A percentile compares a stretch with the other conserved stretches of the same genome.
Conservation (phyloP, 2,888 invertebrate genomes). For the Blomia tropicalis region DNA sequence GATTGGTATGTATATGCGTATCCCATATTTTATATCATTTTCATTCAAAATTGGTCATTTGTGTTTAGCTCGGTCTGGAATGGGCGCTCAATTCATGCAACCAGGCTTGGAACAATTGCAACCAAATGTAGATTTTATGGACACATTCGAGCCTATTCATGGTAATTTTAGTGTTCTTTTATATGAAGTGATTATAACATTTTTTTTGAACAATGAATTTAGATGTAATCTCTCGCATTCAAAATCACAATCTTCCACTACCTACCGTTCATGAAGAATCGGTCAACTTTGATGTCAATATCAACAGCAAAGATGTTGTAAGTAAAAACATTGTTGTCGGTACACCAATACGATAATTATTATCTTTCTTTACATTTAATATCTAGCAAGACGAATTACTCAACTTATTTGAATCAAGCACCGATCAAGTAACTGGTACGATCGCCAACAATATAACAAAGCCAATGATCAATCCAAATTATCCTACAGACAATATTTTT, state of each 20-base stretch:
- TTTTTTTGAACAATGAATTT: too few species aligned
- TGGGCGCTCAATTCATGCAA: constrained; percentile 89
- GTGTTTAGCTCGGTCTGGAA: constrained; percentile 49
- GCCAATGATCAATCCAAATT: not conserved
- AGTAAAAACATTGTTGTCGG: constrained; percentile 25
- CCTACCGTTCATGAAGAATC: constrained; percentile 26
- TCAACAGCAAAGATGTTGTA: too few species aligned
- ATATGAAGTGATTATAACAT: not conserved
- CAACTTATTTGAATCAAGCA: not conserved
- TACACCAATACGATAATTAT: too few species aligned
- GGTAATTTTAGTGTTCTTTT: constrained; percentile 26
- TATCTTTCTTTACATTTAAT: not conserved
- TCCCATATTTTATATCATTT: constrained; percentile 11
- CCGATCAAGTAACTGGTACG: not conserved
- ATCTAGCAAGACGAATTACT: not conserved
- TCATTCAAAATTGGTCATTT: not conserved
- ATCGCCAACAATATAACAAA: not conserved
- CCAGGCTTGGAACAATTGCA: constrained; percentile 91
- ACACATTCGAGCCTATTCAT: constrained; percentile 41
- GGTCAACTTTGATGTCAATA: not conserved
- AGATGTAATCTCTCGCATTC: constrained; percentile 17
- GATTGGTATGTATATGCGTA: constrained; percentile 50
- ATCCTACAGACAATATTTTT: not conserved
- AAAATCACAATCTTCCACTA: constrained; percentile 14
- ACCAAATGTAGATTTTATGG: constrained; percentile 89